Evolutionary conservation across 1,140 invertebrate species (phyloP), one percentile per base, ranked within the genome.

Genomic region (Hyles euphorbiae): DNA sequence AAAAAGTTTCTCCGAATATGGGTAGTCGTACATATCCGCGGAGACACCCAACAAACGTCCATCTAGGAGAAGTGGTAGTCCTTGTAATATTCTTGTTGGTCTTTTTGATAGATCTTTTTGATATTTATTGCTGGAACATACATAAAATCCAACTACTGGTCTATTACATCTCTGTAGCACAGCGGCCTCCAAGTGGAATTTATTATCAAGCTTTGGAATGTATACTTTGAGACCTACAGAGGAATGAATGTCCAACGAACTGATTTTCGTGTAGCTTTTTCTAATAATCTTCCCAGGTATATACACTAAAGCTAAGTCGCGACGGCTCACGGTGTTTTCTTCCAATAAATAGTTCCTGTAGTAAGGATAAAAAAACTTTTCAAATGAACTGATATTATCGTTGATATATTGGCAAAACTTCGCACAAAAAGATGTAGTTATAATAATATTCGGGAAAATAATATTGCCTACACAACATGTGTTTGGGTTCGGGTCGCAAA

Each of bases 371-470:
- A 5, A 8, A 8, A 5, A 40, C 36, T 5, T 40, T 5, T 5
- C 8, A 40, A 40, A 8, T 40, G 2, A 1, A 40, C 5, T 40
- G 8, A 40, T 8, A 40, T 40, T 40, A 40, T 8, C 2, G 56
- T 61, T 55, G 12, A 69, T 50, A 3, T n/a, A 62, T 36, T 70
- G 52, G 53, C 76, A 78, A 0, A 56, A 57, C 62, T 63, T 43
- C 43, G 74, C 78, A 48, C 78, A 83, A 44, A 55, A 68, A 7
- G 65, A 56, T 5, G 80, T 77, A 9, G 78, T 78, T 36, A 81
- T 57, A 46, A 77, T 58, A 11, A 72, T 60, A 49, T 73, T 63
- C 3, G 63, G 53, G 11, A 56, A 55, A 58, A 82, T 56, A 36
- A 66, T 60, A 11, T 68, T 73, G 12, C 79, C 77, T 7, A 73